phyloP scores from a whole-genome alignment of 2,888 invertebrate genomes.

The Sialis fuliginosa region DNA sequence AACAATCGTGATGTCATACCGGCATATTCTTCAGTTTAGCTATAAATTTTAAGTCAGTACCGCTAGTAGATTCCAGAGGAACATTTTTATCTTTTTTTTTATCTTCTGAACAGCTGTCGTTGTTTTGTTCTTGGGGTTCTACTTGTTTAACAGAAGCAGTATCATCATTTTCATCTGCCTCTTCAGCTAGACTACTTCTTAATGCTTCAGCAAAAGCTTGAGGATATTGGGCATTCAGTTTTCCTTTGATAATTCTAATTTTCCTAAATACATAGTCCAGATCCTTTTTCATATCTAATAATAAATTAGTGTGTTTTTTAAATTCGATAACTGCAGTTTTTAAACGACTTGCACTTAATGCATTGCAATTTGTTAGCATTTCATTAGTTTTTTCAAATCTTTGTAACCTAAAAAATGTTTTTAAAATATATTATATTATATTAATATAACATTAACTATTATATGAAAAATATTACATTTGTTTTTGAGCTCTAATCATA shows the following conservation, averaged over 20 bases:
- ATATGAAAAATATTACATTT: slow-evolving; percentile 48
- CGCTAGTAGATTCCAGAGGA: too few species aligned
- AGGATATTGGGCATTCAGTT: slow-evolving; percentile 50
- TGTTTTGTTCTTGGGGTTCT: too few species aligned
- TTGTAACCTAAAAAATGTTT: slow-evolving; percentile 51
- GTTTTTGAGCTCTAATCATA: slow-evolving; percentile 80
- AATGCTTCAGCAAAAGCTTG: slow-evolving; percentile 44
- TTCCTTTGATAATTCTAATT: slow-evolving; percentile 67
- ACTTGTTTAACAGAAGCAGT: neutral
- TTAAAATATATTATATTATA: neutral
- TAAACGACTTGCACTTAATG: slow-evolving; percentile 73
- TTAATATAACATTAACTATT: neutral
- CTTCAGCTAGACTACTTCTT: slow-evolving; percentile 17
- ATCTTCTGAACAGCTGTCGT: too few species aligned
- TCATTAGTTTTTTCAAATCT: slow-evolving; percentile 98
- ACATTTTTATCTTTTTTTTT: too few species aligned
- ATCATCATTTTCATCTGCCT: slow-evolving; percentile 10
- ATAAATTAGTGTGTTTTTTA: slow-evolving; percentile 70
- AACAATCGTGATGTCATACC: too few species aligned
- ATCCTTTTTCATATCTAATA: slow-evolving; percentile 87
- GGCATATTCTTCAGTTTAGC: too few species aligned
- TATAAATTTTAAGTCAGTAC: too few species aligned
- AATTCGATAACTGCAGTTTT: slow-evolving; percentile 78
- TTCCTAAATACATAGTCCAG: slow-evolving; percentile 87
- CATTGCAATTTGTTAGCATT: slow-evolving; percentile 94